phyloP scores from a whole-genome alignment of 2,113 vertebrate species.

The Caloenas nicobarica region DNA sequence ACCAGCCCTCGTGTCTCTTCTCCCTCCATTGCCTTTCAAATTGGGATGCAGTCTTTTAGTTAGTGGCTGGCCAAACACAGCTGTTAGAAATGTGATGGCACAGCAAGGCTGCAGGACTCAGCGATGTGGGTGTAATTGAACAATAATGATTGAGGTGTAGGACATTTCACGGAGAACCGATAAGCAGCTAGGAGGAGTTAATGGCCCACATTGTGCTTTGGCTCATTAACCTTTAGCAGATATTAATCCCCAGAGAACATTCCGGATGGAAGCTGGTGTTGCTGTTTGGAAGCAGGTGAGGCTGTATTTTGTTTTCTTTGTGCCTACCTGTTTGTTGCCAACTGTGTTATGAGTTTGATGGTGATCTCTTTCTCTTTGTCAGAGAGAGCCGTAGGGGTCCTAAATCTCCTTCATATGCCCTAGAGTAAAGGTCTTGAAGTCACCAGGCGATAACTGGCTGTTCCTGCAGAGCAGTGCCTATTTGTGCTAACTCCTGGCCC shows the following conservation, averaged over 20 bases:
- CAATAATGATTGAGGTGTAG: conserved; percentile 10
- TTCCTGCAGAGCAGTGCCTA: background rate
- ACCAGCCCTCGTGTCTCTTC: background rate
- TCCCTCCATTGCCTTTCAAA: background rate
- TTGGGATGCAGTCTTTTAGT: background rate
- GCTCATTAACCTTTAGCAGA: conserved; percentile 50
- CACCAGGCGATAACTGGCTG: background rate
- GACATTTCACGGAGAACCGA: conserved; percentile 21
- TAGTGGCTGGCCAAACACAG: conserved; percentile 27
- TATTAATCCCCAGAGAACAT: conserved; percentile 38
- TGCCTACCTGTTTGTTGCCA: background rate
- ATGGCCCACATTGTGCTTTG: conserved; percentile 14
- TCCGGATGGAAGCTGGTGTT: conserved; percentile 1
- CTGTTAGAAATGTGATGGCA: conserved; percentile 18
- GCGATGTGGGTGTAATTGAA: conserved; percentile 7
- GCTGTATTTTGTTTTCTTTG: background rate
- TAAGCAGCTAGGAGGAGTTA: conserved; percentile 48
- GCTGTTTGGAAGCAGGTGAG: background rate
- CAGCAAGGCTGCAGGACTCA: background rate
- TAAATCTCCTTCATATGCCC: background rate
- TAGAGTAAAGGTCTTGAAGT: background rate
- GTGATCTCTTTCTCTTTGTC: background rate
- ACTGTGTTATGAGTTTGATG: background rate
- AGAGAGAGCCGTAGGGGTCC: background rate
- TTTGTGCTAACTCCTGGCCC: background rate